Evolutionary conservation across 2,113 vertebrate species (phyloP).

Genomic region (Marcusenius ussheri): DNA sequence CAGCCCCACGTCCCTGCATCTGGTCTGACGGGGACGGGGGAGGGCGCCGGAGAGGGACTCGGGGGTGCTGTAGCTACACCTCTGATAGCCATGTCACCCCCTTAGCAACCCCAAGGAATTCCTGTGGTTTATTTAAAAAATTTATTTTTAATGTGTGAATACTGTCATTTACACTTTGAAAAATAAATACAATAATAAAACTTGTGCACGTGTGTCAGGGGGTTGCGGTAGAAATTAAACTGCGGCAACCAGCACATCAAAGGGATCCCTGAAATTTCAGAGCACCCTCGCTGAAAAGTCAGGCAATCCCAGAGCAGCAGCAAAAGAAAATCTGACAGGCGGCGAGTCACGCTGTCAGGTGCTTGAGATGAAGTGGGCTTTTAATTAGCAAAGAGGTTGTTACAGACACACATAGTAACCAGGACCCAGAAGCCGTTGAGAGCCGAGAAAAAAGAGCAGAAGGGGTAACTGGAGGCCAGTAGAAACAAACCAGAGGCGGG

Average conservation of each 20-base stretch:
- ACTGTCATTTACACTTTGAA: not conserved
- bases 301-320: too few species aligned
- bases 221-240: too few species aligned
- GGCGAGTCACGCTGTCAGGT: slow-evolving; percentile 25
- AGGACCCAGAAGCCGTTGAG: not conserved
- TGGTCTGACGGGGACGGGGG: not conserved
- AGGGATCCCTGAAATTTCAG: too few species aligned
- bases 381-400: slow-evolving; percentile 46
- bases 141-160: not conserved
- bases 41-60: not conserved
- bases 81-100: not conserved
- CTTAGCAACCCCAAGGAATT: not conserved
- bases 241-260: too few species aligned
- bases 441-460: not conserved
- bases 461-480: not conserved
- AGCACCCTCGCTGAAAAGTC: too few species aligned
- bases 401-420: slow-evolving; percentile 16
- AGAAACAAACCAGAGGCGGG: not conserved
- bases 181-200: not conserved
- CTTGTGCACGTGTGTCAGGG: too few species aligned
- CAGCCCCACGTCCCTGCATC: not conserved
- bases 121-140: not conserved
- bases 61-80: not conserved
- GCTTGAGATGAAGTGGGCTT: slow-evolving; percentile 40
- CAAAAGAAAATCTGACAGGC: not conserved